Evolutionary conservation across 2,888 invertebrate genomes (phyloP).

Genomic region (Ctena decussata): DNA sequence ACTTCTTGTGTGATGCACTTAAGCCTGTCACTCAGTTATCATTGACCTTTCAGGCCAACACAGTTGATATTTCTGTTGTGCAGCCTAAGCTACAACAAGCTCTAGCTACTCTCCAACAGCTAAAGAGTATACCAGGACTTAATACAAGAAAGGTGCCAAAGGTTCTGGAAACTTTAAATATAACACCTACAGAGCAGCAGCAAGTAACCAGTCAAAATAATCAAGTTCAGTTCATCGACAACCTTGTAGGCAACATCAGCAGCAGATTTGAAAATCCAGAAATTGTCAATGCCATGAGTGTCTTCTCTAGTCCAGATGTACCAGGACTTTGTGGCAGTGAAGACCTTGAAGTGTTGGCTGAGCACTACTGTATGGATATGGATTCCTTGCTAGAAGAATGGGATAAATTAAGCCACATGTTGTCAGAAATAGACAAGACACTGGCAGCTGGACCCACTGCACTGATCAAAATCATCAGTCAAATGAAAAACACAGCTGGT

Average conservation of each 20-base stretch:
- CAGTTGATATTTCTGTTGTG: conserved; percentile 23
- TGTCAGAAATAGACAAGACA: neutral
- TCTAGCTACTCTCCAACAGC: neutral
- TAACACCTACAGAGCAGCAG: neutral
- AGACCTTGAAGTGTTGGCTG: conserved; percentile 22
- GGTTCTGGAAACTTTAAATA: neutral
- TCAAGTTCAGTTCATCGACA: conserved; percentile 16
- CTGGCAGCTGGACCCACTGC: neutral
- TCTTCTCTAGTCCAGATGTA: neutral
- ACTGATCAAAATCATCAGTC: neutral
- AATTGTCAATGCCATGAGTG: conserved; percentile 10
- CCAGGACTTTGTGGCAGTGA: conserved; percentile 29
- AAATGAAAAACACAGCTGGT: neutral
- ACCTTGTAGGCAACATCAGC: conserved; percentile 7
- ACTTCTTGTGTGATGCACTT: conserved; percentile 40
- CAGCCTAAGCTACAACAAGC: conserved; percentile 20
- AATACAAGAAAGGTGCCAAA: conserved; percentile 4
- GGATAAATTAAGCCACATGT: conserved; percentile 6
- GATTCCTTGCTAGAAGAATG: conserved; percentile 7
- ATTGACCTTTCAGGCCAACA: conserved; percentile 31
- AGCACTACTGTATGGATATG: conserved; percentile 18
- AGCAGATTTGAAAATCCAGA: neutral
- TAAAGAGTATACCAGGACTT: conserved; percentile 14
- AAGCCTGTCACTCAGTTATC: conserved; percentile 21
- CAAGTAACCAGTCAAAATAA: neutral